These are phyloP conservation scores for Hemaris fuciformis DNA, from an alignment of 2,888 invertebrate genomes.

Conservation along the genomic window DNA sequence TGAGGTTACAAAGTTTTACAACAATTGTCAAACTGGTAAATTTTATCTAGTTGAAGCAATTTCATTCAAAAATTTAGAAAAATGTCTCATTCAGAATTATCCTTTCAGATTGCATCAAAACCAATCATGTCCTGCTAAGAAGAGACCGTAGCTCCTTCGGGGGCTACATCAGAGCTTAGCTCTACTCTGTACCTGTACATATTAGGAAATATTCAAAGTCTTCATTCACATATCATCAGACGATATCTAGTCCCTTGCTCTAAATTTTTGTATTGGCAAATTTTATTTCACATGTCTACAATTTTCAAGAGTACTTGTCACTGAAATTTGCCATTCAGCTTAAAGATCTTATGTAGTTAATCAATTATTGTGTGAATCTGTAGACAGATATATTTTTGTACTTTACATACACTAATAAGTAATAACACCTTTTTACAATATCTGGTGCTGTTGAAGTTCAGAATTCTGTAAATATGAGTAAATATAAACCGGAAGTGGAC, in stretches of 20 bases:
- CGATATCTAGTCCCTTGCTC: slow-evolving; percentile 10
- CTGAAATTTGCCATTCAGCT: neutral
- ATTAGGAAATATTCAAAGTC: slow-evolving; percentile 15
- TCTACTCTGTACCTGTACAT: slow-evolving; percentile 46
- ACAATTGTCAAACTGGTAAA: no score
- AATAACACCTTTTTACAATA: neutral
- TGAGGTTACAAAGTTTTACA: no score
- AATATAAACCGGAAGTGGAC: slow-evolving; percentile 65
- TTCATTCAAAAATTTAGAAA: no score
- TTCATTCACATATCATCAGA: slow-evolving; percentile 32
- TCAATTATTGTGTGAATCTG: neutral
- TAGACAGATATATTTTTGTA: neutral
- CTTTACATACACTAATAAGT: neutral
- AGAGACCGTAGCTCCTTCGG: slow-evolving; percentile 51
- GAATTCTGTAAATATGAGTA: slow-evolving; percentile 58
- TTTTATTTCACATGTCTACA: neutral
- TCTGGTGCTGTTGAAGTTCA: neutral
- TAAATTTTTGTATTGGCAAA: neutral
- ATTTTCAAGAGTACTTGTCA: no score
- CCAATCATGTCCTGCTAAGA: slow-evolving; percentile 62
- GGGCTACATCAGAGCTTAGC: slow-evolving; percentile 51
- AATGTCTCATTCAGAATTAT: no score
- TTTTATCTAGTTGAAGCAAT: no score
- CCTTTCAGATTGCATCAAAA: slow-evolving; percentile 60
- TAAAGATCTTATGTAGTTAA: no score